Base-by-base conservation (phyloP, 2,888 invertebrate species). In the Smittia aterrima region DNA sequence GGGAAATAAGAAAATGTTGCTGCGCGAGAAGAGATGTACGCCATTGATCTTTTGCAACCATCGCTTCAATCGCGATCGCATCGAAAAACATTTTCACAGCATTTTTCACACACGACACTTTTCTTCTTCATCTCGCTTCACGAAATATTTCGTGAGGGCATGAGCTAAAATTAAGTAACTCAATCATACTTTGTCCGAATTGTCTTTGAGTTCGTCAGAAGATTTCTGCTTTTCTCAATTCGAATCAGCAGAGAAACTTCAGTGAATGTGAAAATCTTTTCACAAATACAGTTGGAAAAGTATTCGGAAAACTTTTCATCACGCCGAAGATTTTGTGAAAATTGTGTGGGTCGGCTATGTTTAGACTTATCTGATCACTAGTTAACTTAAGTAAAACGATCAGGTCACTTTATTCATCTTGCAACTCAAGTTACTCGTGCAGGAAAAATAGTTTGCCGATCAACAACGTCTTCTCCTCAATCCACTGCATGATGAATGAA, bases 91-190 rank as follows among this genome's bases (percentile, higher is more conserved):
- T 66, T 66, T 62, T 72, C 18, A 62, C 40, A 38, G 40, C 32
- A 54, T 70, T 70, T 70, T 27, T 54, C 53, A 24, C 16, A 70
- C 70, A 62, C 72, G 72, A 47, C 62, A 72, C 40, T 62, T 72
- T 27, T 72, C 18, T 54, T 27, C 16, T 20, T 25, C 27, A 3
- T n/a, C 16, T 47, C 16, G 9, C 58, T 47, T 11, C 47, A 47
- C 47, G 47, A 47, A 58, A 9, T 3, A 6, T 40, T 7, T 40
- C 13, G 47, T 16, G 53, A 70, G 22, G 47, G 25, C 68, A 70
- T 22, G n/a, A 53, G 54, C 72, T 72, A 72, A 72, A 40, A n/a
- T 72, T 72, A 72, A 72, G 62, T 62, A 58, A 16, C 38, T 16
- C 9, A 38, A 9, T 72, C 58, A 72, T 62, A 18, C 20, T 7